Percentiles rank a stretch among this genome's conserved stretches.
Evolutionary conservation across 1,140 invertebrate species (phyloP).

Genomic region (Nephila pilipes): DNA sequence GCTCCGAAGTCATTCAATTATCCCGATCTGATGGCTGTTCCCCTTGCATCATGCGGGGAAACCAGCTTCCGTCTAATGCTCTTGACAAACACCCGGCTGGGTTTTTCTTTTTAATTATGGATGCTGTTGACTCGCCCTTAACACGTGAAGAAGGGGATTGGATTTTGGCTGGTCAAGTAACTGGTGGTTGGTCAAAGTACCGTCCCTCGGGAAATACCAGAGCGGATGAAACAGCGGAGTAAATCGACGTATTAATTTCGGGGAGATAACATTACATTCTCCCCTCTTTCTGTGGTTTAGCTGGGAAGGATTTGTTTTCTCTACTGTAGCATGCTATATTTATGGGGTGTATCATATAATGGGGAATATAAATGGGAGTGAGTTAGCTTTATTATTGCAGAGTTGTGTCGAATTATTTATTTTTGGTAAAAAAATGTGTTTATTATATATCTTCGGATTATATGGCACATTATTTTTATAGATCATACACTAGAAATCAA

Average conservation of each 20-base stretch:
- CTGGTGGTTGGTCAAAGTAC: constrained; percentile 61
- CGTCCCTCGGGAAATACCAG: background rate
- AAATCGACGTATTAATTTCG: constrained; percentile 55
- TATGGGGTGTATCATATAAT: background rate
- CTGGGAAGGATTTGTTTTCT: constrained; percentile 13
- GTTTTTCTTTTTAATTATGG: constrained; percentile 73
- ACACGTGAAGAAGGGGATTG: constrained; percentile 57
- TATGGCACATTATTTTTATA: too few relatives aligned
- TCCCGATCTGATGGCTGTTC: constrained; percentile 57
- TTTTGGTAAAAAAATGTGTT: background rate
- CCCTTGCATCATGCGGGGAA: background rate
- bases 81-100: constrained; percentile 65
- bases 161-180: constrained; percentile 69
- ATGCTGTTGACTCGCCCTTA: constrained; percentile 71
- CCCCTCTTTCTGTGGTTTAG: background rate
- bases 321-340: background rate
- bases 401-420: background rate
- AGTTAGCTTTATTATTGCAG: background rate
- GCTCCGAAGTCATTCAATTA: constrained; percentile 72
- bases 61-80: constrained; percentile 61
- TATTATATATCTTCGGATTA: too few relatives aligned
- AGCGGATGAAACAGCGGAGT: background rate
- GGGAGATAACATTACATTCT: background rate
- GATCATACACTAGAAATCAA: too few relatives aligned
- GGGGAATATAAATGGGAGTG: background rate